Evolutionary conservation across 92 coral and sea anemone genomes (phyloP).

Genomic region (Siderastrea radians): DNA sequence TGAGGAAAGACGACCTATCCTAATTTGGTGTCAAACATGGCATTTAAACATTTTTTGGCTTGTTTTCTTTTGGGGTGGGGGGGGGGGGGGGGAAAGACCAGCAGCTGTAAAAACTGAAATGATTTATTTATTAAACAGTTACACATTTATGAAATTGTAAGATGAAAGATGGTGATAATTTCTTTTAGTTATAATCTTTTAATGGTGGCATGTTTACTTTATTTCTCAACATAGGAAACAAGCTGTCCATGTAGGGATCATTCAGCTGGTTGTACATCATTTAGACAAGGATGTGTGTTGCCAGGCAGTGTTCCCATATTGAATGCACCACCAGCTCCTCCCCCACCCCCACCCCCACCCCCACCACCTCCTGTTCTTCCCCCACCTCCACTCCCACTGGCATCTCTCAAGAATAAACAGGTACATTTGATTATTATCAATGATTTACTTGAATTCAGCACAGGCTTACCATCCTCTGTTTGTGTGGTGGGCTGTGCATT

Average conservation of each 20-base stretch:
- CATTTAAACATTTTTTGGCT: too few relatives aligned
- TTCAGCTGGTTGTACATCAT: neutral
- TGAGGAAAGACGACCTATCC: too few relatives aligned
- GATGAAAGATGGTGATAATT: too few relatives aligned
- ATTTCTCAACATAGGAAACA: neutral
- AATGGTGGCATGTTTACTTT: too few relatives aligned
- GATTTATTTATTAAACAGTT: too few relatives aligned
- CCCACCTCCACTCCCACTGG: slow-evolving; percentile 83
- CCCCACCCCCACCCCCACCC: slow-evolving; percentile 78
- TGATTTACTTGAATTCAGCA: neutral
- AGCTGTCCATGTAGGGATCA: slow-evolving; percentile 9
- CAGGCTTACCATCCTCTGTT: too few relatives aligned
- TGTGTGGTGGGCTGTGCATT: too few relatives aligned
- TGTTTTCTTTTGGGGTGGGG: too few relatives aligned
- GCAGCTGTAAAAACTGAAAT: too few relatives aligned
- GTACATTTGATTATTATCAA: neutral
- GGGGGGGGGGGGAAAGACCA: too few relatives aligned
- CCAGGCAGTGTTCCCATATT: neutral
- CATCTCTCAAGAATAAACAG: slow-evolving; percentile 59
- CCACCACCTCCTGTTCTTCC: slow-evolving; percentile 68
- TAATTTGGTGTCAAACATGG: too few relatives aligned
- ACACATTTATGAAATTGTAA: too few relatives aligned
- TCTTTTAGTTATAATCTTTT: neutral
- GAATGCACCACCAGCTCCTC: slow-evolving; percentile 18
- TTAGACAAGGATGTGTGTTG: neutral